Evolutionary conservation across 2,113 vertebrate species (phyloP), one percentile per base, ranked within the genome.

Genomic region (Polypterus bichir): DNA sequence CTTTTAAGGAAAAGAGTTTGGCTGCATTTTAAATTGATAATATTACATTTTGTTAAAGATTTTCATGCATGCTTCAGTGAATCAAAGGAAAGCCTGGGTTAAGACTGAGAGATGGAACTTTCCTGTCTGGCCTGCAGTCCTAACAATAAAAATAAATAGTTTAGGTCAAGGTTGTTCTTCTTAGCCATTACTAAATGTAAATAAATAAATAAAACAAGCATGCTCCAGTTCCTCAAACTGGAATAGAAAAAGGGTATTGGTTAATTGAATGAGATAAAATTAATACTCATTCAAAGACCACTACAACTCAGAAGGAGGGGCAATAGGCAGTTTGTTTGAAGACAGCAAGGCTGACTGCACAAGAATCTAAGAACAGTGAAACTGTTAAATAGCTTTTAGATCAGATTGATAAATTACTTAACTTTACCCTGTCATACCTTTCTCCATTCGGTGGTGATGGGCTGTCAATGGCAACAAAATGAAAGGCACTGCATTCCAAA

Each of bases 381-480:
- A 74, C 77, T 76, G 75, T 70, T 74, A 74, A 81, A 77, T 70
- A 73, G 78, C 73, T 79, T 77, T 82, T 77, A 74, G 77, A 81
- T 77, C 67, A 70, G 76, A 81, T 72, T 75, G 79, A 73, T 81
- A 78, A 79, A 78, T 74, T 73, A 69, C 62, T 68, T 70, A 72
- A 76, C 70, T 71, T 71, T 76, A 71, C 72, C 70, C 66, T 69
- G 64, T 65, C 71, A 68, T 69, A 68, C 71, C 67, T 65, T 60
- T 69, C 57, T 61, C 66, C 54, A 56, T 57, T 57, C 54, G 5
- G 3, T 6, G 49, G 44, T 53, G 58, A 49, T 53, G 51, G 64
- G 51, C 54, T 45, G 51, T 69, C 59, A 47, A 57, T 63, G 49
- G 57, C 54, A 59, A 63, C 49, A 55, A 9, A 63, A 53, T 11